Percentiles rank a stretch among this genome's conserved stretches.
These are phyloP conservation scores for Callipepla squamata DNA, from an alignment of 2,113 vertebrate species.

Conservation along the genomic window DNA sequence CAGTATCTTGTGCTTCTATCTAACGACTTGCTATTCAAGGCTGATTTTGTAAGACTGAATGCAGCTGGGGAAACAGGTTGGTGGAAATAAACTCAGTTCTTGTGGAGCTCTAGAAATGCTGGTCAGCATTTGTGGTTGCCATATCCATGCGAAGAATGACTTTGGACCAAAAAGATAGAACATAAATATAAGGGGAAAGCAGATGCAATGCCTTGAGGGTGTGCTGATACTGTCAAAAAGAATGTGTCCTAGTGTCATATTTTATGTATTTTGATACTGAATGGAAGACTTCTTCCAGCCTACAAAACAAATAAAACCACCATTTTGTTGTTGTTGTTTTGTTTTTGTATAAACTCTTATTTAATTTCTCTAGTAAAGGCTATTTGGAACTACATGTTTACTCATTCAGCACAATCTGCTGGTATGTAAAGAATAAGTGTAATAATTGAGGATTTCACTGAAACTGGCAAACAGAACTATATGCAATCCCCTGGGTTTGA, in stretches of 20 bases:
- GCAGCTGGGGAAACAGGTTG: background rate
- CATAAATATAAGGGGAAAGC: background rate
- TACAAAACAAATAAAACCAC: background rate
- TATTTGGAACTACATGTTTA: background rate
- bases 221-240: background rate
- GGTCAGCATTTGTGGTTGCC: background rate
- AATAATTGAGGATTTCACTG: background rate
- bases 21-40: background rate
- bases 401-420: background rate
- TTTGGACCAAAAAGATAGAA: background rate
- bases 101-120: background rate
- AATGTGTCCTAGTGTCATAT: background rate
- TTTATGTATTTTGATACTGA: accelerated
- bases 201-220: background rate
- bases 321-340: too few relatives aligned
- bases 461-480: background rate
- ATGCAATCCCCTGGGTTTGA: background rate
- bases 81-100: accelerated
- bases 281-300: background rate
- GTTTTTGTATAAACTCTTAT: background rate
- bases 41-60: background rate
- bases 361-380: background rate
- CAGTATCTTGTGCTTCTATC: background rate
- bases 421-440: background rate
- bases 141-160: background rate